Percentiles rank a stretch among this genome's conserved stretches.
phyloP scores from a whole-genome alignment of 2,888 invertebrate genomes.

The Athalia rosae region DNA sequence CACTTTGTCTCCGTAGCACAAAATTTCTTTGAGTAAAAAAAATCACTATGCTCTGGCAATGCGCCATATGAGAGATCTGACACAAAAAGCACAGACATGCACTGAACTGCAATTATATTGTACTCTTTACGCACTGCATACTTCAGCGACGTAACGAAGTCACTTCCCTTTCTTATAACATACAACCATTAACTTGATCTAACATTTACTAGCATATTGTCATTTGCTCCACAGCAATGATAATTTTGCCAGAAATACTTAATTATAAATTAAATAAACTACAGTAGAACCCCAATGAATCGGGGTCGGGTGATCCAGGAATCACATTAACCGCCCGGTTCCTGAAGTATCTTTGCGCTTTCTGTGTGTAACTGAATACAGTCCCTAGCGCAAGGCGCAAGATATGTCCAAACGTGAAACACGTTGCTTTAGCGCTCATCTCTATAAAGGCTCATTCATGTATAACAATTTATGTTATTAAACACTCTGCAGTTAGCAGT shows the following conservation, averaged over 20 bases:
- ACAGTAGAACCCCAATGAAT: no score
- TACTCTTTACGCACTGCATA: slow-evolving; percentile 9
- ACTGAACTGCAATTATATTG: slow-evolving; percentile 30
- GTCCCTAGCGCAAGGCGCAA: no score
- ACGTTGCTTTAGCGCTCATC: no score
- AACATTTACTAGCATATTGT: slow-evolving; percentile 23
- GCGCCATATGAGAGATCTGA: background rate
- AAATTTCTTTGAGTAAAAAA: slow-evolving; percentile 8
- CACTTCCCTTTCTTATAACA: slow-evolving; percentile 1
- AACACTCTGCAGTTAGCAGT: no score
- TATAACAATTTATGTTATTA: no score
- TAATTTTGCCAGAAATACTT: slow-evolving; percentile 23
- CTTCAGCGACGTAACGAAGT: background rate
- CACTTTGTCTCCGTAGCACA: slow-evolving; percentile 6
- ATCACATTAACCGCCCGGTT: no score
- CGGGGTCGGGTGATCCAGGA: no score
- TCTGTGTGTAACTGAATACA: no score
- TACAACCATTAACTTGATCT: slow-evolving; percentile 9
- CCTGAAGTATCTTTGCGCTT: no score
- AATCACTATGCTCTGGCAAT: background rate
- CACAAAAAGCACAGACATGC: slow-evolving; percentile 32
- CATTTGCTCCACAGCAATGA: slow-evolving; percentile 35
- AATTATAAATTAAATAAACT: slow-evolving; percentile 32
- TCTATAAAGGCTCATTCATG: no score
- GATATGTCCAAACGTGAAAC: no score